phyloP scores from a whole-genome alignment of 2,888 invertebrate genomes.

The Apamea epomidion region DNA sequence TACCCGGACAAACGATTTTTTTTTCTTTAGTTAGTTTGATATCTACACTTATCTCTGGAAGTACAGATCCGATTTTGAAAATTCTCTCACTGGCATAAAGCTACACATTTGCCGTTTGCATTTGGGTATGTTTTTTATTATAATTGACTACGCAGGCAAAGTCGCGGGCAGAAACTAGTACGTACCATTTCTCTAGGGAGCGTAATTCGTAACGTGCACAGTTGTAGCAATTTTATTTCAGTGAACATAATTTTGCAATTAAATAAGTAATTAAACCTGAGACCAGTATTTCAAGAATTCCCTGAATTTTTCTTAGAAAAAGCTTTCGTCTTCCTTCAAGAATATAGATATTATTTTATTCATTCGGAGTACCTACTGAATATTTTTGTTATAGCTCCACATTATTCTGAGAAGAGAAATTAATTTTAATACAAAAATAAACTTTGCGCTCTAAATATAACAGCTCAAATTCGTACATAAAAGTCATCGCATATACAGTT shows the following conservation, averaged over 20 bases:
- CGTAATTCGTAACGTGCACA: background rate
- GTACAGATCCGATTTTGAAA: background rate
- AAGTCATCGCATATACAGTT: background rate
- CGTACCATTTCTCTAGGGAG: background rate
- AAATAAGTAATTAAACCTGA: constrained; percentile 10
- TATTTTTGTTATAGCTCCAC: background rate
- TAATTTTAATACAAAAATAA: background rate
- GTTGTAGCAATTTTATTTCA: background rate
- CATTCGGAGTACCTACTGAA: background rate
- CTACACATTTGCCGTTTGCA: background rate
- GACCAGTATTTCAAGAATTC: background rate
- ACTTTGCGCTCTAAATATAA: background rate
- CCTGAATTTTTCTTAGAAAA: background rate
- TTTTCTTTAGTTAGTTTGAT: background rate
- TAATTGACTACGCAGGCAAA: background rate
- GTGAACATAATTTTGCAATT: constrained; percentile 17
- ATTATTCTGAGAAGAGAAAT: background rate
- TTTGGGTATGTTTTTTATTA: background rate
- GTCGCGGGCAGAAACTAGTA: too few species aligned
- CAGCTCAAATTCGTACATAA: background rate
- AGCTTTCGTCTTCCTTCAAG: background rate
- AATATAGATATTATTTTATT: constrained; percentile 1
- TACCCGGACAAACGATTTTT: too few species aligned
- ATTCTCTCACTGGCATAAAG: background rate
- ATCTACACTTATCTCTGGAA: background rate